Conservation (phyloP, 2,797 vertebrate species). For the Alca torda region DNA sequence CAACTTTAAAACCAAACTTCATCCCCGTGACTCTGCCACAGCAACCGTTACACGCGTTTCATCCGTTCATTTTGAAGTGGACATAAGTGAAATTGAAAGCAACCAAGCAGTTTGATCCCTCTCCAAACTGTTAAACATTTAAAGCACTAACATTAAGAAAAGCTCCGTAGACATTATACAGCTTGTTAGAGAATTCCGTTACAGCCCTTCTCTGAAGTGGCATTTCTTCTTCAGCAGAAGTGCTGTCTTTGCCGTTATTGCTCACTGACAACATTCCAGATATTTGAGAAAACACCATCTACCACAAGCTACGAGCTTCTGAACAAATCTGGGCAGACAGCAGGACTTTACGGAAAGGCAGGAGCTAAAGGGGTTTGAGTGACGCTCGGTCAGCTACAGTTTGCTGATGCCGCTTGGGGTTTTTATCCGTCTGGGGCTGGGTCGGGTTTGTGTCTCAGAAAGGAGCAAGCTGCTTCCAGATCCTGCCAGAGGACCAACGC, state of each 20-base stretch:
- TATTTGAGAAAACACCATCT: too few species aligned
- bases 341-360: accelerated
- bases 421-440: neutral
- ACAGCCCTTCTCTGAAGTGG: neutral
- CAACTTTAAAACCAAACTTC: neutral
- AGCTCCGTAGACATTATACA: accelerated
- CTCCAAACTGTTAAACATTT: too few species aligned
- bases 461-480: neutral
- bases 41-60: accelerated
- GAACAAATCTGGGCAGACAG: neutral
- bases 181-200: accelerated
- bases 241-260: accelerated
- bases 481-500: neutral
- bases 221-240: neutral
- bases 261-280: neutral
- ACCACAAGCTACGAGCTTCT: accelerated
- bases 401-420: too few species aligned
- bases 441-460: neutral
- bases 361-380: accelerated
- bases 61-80: accelerated
- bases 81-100: neutral
- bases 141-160: neutral
- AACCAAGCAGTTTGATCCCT: too few species aligned
- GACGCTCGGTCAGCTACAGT: neutral
- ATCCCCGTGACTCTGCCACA: neutral